These are phyloP conservation scores for Caenorhabditis wallacei DNA, from an alignment of 2,888 invertebrate genomes.

Conservation along the genomic window DNA sequence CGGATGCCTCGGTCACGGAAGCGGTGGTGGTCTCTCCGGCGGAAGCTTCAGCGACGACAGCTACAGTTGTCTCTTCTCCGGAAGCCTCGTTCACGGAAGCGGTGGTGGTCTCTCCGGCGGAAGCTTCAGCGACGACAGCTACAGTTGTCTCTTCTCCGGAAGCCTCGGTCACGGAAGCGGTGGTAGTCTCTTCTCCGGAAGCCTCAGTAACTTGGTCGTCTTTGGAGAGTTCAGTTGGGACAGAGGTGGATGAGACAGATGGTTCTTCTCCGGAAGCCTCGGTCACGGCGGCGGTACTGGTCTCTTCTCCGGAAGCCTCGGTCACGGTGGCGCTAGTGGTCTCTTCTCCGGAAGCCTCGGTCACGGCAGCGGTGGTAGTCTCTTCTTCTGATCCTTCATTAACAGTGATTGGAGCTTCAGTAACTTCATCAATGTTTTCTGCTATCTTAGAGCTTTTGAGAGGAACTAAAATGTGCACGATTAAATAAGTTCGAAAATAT, in stretches of 20 bases:
- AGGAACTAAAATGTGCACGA: constrained; percentile 56
- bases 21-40: too few species aligned
- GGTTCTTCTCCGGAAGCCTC: constrained; percentile 37
- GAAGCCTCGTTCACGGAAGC: too few species aligned
- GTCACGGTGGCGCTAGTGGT: constrained; percentile 24
- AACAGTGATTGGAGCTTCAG: constrained; percentile 25
- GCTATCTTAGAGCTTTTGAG: constrained; percentile 48
- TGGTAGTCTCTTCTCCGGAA: constrained; percentile 44
- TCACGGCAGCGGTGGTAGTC: constrained; percentile 25
- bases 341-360: constrained; percentile 51
- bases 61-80: too few species aligned
- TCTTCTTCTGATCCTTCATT: constrained; percentile 52
- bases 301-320: constrained; percentile 41
- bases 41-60: too few species aligned
- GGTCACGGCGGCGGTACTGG: constrained; percentile 30
- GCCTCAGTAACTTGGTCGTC: too few species aligned
- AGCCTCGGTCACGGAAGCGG: constrained; percentile 34
- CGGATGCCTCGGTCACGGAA: too few species aligned
- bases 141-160: too few species aligned
- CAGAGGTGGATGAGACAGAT: too few species aligned
- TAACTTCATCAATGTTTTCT: constrained; percentile 51
- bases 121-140: too few species aligned
- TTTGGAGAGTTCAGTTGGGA: constrained; percentile 15
- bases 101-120: too few species aligned
- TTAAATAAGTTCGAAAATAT: background rate